Percentiles rank a stretch among this genome's conserved stretches.
Evolutionary conservation across 2,113 vertebrate genomes (phyloP).

Genomic region (Rhadina sibilatrix): DNA sequence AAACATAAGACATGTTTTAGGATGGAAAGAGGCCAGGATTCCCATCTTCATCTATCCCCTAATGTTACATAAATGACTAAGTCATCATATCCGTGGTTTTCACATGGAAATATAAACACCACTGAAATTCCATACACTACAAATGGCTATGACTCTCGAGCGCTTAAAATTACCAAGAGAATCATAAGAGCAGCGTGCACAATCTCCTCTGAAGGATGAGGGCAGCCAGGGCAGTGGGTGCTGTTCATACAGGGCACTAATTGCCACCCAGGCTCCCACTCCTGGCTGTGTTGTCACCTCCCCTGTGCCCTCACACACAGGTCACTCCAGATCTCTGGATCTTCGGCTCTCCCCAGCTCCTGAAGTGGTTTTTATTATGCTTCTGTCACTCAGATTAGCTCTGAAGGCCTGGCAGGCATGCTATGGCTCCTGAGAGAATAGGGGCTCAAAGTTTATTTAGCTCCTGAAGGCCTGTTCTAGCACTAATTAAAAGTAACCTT

Average conservation of each 20-base stretch:
- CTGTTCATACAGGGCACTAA: fast-evolving
- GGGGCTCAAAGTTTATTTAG: background rate
- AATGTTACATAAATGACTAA: constrained; percentile 61
- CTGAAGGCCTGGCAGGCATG: background rate
- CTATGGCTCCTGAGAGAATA: background rate
- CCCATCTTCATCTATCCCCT: constrained; percentile 53
- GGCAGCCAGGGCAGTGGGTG: background rate
- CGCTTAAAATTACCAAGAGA: constrained; percentile 6
- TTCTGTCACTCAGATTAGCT: background rate
- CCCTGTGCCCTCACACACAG: background rate
- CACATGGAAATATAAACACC: constrained; percentile 51
- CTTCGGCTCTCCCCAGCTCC: fast-evolving
- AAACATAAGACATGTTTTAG: constrained; percentile 35
- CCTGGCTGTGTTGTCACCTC: fast-evolving
- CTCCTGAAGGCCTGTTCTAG: background rate
- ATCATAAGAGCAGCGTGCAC: background rate
- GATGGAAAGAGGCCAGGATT: constrained; percentile 54
- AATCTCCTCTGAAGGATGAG: background rate
- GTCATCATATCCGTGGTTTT: constrained; percentile 48
- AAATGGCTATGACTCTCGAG: background rate
- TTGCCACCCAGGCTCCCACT: background rate
- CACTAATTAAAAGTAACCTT: background rate
- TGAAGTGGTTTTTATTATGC: background rate
- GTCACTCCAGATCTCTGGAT: background rate
- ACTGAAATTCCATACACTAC: background rate